These are phyloP conservation scores for Chrysina gloriosa DNA, from an alignment of 2,888 invertebrate species.

Conservation along the genomic window DNA sequence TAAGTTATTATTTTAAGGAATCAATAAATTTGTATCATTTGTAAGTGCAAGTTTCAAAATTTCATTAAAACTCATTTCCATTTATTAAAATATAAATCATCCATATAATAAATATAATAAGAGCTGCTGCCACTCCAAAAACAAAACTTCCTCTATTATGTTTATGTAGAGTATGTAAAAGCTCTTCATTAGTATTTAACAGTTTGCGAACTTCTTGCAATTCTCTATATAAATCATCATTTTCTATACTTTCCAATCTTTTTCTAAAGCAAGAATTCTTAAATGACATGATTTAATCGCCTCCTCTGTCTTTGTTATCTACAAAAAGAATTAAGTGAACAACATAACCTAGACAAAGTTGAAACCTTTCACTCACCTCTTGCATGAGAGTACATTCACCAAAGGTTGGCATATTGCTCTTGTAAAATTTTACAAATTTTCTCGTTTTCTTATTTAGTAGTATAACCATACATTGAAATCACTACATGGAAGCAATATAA, in stretches of 20 bases:
- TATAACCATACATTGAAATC: too few relatives aligned
- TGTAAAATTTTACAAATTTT: too few relatives aligned
- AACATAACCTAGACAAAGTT: slow-evolving; percentile 37
- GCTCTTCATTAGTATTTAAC: slow-evolving; percentile 57
- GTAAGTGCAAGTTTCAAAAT: slow-evolving; percentile 22
- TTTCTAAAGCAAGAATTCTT: slow-evolving; percentile 56
- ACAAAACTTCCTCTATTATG: slow-evolving; percentile 58
- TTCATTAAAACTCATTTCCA: slow-evolving; percentile 47
- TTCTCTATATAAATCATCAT: slow-evolving; percentile 56
- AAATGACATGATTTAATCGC: slow-evolving; percentile 56
- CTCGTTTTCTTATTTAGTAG: too few relatives aligned
- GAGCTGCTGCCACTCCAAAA: slow-evolving; percentile 54
- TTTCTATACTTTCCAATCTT: slow-evolving; percentile 54
- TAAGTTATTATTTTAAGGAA: slow-evolving; percentile 23
- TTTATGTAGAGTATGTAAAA: slow-evolving; percentile 57
- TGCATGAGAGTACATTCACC: slow-evolving; percentile 50
- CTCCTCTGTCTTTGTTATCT: slow-evolving; percentile 59
- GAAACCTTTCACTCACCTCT: slow-evolving; percentile 47
- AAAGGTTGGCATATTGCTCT: slow-evolving; percentile 24
- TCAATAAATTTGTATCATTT: slow-evolving; percentile 22
- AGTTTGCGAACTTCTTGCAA: slow-evolving; percentile 59
- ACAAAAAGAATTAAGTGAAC: slow-evolving; percentile 42
- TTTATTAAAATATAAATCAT: slow-evolving; percentile 55
- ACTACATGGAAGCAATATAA: too few relatives aligned
- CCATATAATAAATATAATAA: slow-evolving; percentile 57